These are phyloP conservation scores for Ginglymostoma cirratum DNA, from an alignment of 2,113 vertebrate species.

Conservation along the genomic window DNA sequence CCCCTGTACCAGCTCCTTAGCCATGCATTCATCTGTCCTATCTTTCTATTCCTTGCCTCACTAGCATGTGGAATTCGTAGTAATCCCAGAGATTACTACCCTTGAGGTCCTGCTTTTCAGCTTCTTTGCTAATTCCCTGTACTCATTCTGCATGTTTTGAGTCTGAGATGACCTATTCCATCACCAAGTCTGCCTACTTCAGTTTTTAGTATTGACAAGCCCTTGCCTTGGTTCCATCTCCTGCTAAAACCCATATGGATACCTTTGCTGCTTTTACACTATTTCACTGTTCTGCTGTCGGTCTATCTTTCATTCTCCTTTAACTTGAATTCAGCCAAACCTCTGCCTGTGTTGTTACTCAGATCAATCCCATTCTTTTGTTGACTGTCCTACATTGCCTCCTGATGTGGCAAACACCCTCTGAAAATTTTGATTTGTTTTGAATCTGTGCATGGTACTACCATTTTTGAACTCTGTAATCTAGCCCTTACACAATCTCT, in stretches of 20 bases:
- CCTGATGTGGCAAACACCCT: not conserved
- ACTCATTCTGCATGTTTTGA: not conserved
- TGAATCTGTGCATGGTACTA: not conserved
- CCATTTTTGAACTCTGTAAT: not conserved
- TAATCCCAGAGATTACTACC: too few species aligned
- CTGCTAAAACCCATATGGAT: not conserved
- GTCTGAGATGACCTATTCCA: not conserved
- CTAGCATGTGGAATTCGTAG: too few species aligned
- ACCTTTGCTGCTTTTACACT: not conserved
- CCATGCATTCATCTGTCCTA: too few species aligned
- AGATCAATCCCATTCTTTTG: not conserved
- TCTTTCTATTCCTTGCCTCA: too few species aligned
- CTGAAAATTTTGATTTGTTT: not conserved
- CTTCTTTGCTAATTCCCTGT: too few species aligned
- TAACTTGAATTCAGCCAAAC: not conserved
- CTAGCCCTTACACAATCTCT: not conserved
- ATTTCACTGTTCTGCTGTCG: not conserved
- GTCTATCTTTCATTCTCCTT: not conserved
- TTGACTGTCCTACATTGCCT: not conserved
- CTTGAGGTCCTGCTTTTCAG: too few species aligned
- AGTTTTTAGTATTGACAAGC: not conserved
- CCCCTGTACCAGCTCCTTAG: too few species aligned
- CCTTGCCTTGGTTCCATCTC: not conserved
- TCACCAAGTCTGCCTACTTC: not conserved
- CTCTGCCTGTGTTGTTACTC: not conserved